phyloP scores from a whole-genome alignment of 1,140 invertebrate genomes.

The Tetramorium parvispinum region DNA sequence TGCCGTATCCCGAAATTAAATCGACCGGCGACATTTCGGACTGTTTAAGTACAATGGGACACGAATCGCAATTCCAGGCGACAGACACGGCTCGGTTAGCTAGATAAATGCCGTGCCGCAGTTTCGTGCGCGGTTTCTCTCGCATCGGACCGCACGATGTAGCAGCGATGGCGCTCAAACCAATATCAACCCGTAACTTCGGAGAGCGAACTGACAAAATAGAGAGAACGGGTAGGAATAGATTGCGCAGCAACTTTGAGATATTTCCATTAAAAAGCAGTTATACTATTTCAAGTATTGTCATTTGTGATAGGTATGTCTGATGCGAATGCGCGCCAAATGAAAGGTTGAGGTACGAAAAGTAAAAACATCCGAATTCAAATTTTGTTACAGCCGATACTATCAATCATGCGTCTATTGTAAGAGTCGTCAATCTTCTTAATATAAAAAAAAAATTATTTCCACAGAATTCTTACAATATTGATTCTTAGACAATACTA shows the following conservation, averaged over 20 bases:
- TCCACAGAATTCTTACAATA: too few species aligned
- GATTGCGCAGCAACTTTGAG: slow-evolving; percentile 36
- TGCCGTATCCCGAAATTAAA: slow-evolving; percentile 71
- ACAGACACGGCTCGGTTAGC: slow-evolving; percentile 72
- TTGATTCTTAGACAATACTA: too few species aligned
- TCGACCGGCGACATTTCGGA: slow-evolving; percentile 73
- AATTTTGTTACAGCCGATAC: not conserved
- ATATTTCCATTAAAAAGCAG: slow-evolving; percentile 52
- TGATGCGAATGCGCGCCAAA: not conserved
- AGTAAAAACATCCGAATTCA: not conserved
- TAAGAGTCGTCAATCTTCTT: too few species aligned
- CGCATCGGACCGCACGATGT: slow-evolving; percentile 23
- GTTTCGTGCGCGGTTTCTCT: slow-evolving; percentile 40
- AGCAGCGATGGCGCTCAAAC: slow-evolving; percentile 42
- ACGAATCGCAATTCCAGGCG: slow-evolving; percentile 74
- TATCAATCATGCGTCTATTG: not conserved
- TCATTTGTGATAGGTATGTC: not conserved
- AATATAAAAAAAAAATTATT: too few species aligned
- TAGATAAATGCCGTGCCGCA: slow-evolving; percentile 69
- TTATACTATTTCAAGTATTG: slow-evolving; percentile 45
- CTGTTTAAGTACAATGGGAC: slow-evolving; percentile 73
- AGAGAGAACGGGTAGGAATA: slow-evolving; percentile 12
- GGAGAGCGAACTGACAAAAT: slow-evolving; percentile 33
- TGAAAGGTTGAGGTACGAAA: not conserved
- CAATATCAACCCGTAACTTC: slow-evolving; percentile 57